Conservation (phyloP, 92 coral and sea anemone species). For the Siderastrea radians region DNA sequence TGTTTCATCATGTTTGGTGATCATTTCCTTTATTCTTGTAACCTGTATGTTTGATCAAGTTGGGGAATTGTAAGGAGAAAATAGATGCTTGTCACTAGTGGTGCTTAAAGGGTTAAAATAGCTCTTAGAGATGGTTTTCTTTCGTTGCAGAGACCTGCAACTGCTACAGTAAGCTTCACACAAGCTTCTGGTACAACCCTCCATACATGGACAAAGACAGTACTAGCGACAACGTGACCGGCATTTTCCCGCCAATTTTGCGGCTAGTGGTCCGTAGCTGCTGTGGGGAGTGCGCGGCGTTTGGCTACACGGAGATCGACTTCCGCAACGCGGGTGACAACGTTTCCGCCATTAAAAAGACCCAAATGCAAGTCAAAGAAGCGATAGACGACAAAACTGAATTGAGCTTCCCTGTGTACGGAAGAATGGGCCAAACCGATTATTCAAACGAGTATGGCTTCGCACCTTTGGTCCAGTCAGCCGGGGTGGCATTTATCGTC, state of each 20-base stretch:
- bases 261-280: conserved; percentile 63
- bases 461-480: conserved; percentile 86
- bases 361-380: conserved; percentile 66
- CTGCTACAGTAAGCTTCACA: conserved; percentile 79
- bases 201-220: conserved; percentile 73
- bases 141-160: conserved; percentile 86
- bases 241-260: conserved; percentile 88
- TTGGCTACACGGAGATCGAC: conserved; percentile 67
- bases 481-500: conserved; percentile 88
- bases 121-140: neutral
- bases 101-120: neutral
- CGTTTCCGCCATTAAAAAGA: conserved; percentile 39
- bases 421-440: conserved; percentile 64
- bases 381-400: conserved; percentile 70
- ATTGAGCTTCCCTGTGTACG: conserved; percentile 84
- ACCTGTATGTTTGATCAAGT: too few species aligned
- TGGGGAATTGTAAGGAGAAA: too few species aligned
- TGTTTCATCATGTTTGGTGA: too few species aligned
- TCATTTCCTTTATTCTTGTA: too few species aligned
- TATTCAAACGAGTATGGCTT: conserved; percentile 81
- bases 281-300: conserved; percentile 82
- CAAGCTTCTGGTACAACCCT: conserved; percentile 91
- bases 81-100: too few species aligned
- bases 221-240: conserved; percentile 44
- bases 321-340: conserved; percentile 30